Percentiles rank a stretch among this genome's conserved stretches.
phyloP scores from a whole-genome alignment of 2,797 vertebrate genomes.

The Enteromius fasciolatus region DNA sequence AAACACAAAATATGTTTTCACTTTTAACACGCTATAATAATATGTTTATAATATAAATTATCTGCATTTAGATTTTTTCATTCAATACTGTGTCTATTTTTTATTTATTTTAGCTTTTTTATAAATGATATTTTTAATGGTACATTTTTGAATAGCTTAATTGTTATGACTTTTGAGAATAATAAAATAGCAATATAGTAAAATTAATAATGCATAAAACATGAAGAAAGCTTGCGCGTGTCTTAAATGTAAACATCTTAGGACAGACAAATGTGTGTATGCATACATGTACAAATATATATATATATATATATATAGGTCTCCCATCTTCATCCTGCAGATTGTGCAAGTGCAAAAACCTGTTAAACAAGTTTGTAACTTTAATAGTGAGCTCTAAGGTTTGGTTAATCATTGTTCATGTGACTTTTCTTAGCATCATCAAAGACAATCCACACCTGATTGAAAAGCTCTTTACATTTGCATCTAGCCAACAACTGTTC shows the following conservation, averaged over 20 bases:
- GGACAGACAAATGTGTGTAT: neutral
- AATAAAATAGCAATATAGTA: too few species aligned
- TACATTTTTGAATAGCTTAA: too few species aligned
- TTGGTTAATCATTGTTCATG: constrained; percentile 2
- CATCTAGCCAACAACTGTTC: neutral
- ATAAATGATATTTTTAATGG: neutral
- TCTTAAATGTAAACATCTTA: neutral
- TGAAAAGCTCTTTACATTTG: neutral
- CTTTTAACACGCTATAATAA: neutral
- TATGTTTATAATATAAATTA: too few species aligned
- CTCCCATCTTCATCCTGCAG: neutral
- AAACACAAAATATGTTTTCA: neutral
- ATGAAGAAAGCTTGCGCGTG: neutral
- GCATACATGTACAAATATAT: neutral
- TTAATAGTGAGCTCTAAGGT: neutral
- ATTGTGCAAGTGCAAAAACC: neutral
- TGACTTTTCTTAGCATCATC: neutral
- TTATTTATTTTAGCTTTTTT: neutral
- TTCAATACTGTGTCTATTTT: neutral
- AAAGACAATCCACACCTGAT: neutral
- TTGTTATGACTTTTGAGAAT: neutral
- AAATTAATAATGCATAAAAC: too few species aligned
- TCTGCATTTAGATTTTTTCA: neutral
- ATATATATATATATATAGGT: neutral
- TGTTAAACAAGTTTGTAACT: constrained; percentile 8